A percentile compares a stretch with the other conserved stretches of the same genome.
These are phyloP conservation scores for Stenolophus ochropezus DNA, from an alignment of 2,888 invertebrate genomes.

Conservation along the genomic window DNA sequence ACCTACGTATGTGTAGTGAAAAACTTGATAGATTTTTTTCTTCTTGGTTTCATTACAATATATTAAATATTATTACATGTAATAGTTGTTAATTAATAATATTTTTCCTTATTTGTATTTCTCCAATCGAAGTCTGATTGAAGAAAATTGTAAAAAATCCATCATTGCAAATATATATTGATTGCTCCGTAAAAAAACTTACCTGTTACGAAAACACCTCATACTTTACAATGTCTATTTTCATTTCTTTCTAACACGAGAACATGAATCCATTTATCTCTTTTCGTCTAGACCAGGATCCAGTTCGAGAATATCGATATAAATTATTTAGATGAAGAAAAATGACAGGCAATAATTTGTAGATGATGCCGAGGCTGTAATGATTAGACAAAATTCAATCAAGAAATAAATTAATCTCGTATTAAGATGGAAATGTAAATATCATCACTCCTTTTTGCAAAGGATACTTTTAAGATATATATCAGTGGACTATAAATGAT, in stretches of 20 bases:
- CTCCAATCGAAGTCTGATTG: background rate
- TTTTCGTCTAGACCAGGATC: constrained; percentile 4
- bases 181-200: background rate
- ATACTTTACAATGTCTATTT: background rate
- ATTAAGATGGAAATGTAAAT: constrained; percentile 21
- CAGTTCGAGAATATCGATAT: constrained; percentile 37
- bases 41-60: too few relatives aligned
- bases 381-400: constrained; percentile 44
- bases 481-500: too few relatives aligned
- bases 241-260: background rate
- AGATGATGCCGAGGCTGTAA: constrained; percentile 24
- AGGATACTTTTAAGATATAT: too few relatives aligned
- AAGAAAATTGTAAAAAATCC: background rate
- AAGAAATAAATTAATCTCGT: constrained; percentile 29
- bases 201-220: background rate
- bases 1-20: too few relatives aligned
- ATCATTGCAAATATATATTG: constrained; percentile 24
- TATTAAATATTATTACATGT: too few relatives aligned
- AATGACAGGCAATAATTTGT: constrained; percentile 44
- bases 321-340: constrained; percentile 34
- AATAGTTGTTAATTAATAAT: too few relatives aligned
- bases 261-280: background rate
- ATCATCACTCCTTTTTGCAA: background rate
- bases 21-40: too few relatives aligned
- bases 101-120: constrained; percentile 14